Evolutionary conservation across 2,797 vertebrate genomes (phyloP).

Genomic region (Sebastes ruberrimus): DNA sequence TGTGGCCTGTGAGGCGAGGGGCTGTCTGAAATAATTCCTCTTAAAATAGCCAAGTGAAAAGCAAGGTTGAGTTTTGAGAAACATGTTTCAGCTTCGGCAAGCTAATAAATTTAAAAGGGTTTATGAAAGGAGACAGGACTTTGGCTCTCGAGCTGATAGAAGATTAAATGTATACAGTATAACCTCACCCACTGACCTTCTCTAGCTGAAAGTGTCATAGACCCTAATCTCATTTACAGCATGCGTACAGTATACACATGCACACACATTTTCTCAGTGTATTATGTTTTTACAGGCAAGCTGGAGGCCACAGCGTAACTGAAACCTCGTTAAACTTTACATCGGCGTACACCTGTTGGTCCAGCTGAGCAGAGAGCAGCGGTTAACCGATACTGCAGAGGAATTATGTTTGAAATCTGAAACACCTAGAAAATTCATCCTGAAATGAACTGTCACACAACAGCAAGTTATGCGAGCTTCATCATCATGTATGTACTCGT

Average conservation of each 20-base stretch:
- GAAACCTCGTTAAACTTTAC: slow-evolving; percentile 42
- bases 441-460: background rate
- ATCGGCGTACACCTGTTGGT: slow-evolving; percentile 30
- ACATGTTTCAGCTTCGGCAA: background rate
- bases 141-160: background rate
- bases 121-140: background rate
- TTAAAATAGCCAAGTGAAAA: background rate
- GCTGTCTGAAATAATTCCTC: background rate
- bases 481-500: background rate
- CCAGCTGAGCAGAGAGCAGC: slow-evolving; percentile 16
- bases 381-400: slow-evolving; percentile 5
- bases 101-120: background rate
- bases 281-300: slow-evolving; percentile 56
- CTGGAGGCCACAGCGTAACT: slow-evolving; percentile 17
- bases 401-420: slow-evolving; percentile 17
- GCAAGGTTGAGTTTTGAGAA: background rate
- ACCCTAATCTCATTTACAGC: slow-evolving; percentile 15
- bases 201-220: background rate
- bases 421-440: background rate
- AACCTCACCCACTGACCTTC: slow-evolving; percentile 20
- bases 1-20: background rate
- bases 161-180: background rate
- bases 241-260: background rate
- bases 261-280: slow-evolving; percentile 19
- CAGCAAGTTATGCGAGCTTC: background rate